These are phyloP conservation scores for Neoseiulus cucumeris DNA, from an alignment of 1,140 invertebrate species.

Conservation along the genomic window DNA sequence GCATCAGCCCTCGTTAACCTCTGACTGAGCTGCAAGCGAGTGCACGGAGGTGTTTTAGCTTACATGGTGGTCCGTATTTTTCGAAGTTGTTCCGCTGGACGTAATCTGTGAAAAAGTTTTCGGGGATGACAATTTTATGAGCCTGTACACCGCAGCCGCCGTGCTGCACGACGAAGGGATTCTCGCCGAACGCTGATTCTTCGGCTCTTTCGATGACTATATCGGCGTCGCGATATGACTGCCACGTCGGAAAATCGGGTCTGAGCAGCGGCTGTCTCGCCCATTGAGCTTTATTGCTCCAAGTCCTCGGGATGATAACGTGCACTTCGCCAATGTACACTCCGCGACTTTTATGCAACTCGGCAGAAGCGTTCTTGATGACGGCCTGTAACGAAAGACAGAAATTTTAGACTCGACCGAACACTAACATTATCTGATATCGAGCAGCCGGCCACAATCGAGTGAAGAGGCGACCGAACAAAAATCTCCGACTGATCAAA, in stretches of 20 bases:
- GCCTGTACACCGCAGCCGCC: constrained; percentile 36
- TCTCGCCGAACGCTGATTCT: constrained; percentile 29
- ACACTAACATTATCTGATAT: too few relatives aligned
- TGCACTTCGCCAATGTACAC: not conserved
- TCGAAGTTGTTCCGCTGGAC: constrained; percentile 4
- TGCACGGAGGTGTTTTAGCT: not conserved
- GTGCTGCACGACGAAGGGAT: constrained; percentile 38
- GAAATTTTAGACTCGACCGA: too few relatives aligned
- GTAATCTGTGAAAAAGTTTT: constrained; percentile 22
- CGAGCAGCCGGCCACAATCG: too few relatives aligned
- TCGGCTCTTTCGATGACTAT: not conserved
- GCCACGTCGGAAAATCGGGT: not conserved
- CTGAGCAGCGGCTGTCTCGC: not conserved
- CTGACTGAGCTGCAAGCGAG: too few relatives aligned
- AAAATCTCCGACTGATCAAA: too few relatives aligned
- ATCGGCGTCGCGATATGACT: not conserved
- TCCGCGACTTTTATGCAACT: not conserved
- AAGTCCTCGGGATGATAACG: not conserved
- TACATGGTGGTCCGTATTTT: constrained; percentile 3
- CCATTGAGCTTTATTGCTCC: not conserved
- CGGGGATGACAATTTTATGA: constrained; percentile 37
- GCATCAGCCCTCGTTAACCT: too few relatives aligned
- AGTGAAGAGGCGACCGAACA: too few relatives aligned
- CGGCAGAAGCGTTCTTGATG: not conserved
- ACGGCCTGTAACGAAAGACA: not conserved